phyloP scores from a whole-genome alignment of 2,888 invertebrate species.

The Rhagium mordax region DNA sequence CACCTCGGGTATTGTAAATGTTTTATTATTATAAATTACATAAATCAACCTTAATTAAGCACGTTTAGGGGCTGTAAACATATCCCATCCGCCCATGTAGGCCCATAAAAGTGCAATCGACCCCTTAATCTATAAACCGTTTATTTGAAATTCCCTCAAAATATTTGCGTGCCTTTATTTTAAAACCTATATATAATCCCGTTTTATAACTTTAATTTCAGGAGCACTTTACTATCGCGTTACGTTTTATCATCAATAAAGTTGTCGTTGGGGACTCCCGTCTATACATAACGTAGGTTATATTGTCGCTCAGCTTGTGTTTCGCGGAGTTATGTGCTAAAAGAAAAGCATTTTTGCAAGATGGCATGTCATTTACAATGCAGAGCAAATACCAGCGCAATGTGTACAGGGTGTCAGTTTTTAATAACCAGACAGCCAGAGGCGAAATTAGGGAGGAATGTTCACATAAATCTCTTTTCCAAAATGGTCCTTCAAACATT shows the following conservation, averaged over 20 bases:
- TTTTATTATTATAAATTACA: slow-evolving; percentile 28
- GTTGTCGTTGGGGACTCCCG: slow-evolving; percentile 44
- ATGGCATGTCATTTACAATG: background rate
- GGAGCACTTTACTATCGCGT: slow-evolving; percentile 56
- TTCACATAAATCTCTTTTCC: too few species aligned
- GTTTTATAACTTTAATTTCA: slow-evolving; percentile 62
- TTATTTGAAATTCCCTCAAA: slow-evolving; percentile 46
- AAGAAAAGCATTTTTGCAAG: slow-evolving; percentile 8
- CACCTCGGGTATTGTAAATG: slow-evolving; percentile 6
- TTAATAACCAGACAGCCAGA: too few species aligned
- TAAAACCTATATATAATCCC: slow-evolving; percentile 57
- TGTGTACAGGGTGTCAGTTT: too few species aligned
- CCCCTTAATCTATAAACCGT: slow-evolving; percentile 41
- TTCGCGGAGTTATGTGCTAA: background rate
- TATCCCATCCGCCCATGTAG: slow-evolving; percentile 11
- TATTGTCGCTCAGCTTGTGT: background rate
- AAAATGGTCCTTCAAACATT: too few species aligned
- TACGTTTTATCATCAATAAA: slow-evolving; percentile 56
- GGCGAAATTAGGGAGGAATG: too few species aligned
- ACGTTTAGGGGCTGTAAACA: slow-evolving; percentile 25
- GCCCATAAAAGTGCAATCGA: slow-evolving; percentile 29
- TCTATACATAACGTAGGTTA: slow-evolving; percentile 16
- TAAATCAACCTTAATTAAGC: slow-evolving; percentile 32
- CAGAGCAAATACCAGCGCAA: too few species aligned
- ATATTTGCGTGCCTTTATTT: slow-evolving; percentile 58